Base-by-base conservation (phyloP, 1,140 invertebrate species). In the Hydropsyche tenuis region DNA sequence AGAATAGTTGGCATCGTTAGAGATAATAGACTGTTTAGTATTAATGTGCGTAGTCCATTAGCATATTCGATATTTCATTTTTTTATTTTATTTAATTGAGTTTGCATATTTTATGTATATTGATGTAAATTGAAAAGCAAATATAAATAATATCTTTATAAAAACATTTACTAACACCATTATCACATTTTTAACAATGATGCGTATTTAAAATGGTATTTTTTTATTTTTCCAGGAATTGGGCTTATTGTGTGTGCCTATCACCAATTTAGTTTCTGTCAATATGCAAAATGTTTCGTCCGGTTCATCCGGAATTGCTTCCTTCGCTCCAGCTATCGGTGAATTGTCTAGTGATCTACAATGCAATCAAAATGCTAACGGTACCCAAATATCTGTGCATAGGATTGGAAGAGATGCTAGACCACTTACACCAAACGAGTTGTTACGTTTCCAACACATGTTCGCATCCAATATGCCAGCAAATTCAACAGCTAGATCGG, bases 361-460 rank as follows among this genome's bases (percentile, higher is more conserved):
- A 48, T 60, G 63, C 22, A 27, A 43, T 46, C 70, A 65, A n/a
- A 70, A 62, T 12, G 70, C 64, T 14, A 45, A 6, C n/a, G 48
- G 51, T 18, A 69, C 81, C 14, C 83, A 85, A 56, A 81, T 85
- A 66, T 82, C 83, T 23, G 83, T 85, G 3, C 84, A 85, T 43
- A 78, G 84, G 74, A 81, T 85, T 42, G 84, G 84, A 1, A 76
- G 83, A 56, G 84, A 85, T 69, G 84, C 83, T 1, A 73, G 83
- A 62, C 83, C 83, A 0, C 72, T 85, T 0, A 72, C 81, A 20
- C 80, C 83, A 0, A 78, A 78, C 53, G 84, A 85, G 72, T 81
- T 85, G 73, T 80, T 81, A 4, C 79, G 83, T 14, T 78, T 75
- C 43, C 76, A 78, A 60, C 76, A 78, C 51, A 75, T 77, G 76